Conservation (phyloP, 2,113 vertebrate species). For the Acanthochromis polyacanthus region DNA sequence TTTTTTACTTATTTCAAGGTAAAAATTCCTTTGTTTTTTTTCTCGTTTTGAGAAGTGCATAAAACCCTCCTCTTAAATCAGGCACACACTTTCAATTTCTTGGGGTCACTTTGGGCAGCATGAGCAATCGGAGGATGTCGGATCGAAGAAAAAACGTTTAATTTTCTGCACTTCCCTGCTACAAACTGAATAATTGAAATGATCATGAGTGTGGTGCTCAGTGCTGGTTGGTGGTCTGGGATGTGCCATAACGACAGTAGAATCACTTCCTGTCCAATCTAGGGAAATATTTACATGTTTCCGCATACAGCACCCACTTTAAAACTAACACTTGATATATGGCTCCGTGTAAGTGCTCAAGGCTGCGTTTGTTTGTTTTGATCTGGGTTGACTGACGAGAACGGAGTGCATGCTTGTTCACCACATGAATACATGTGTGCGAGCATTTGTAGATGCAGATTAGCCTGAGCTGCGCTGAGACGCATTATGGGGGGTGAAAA, state of each 20-base stretch:
- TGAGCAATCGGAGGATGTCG: background rate
- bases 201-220: too few relatives aligned
- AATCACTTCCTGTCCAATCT: slow-evolving; percentile 17
- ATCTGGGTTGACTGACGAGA: slow-evolving; percentile 12
- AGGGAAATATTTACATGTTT: slow-evolving; percentile 54
- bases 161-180: too few relatives aligned
- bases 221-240: slow-evolving; percentile 44
- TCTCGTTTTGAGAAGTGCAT: too few relatives aligned
- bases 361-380: slow-evolving; percentile 45
- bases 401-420: background rate
- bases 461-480: background rate
- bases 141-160: too few relatives aligned
- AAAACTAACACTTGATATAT: slow-evolving; percentile 31
- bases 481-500: background rate
- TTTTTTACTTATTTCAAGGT: too few relatives aligned
- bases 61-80: background rate
- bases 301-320: slow-evolving; percentile 33
- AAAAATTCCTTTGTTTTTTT: too few relatives aligned
- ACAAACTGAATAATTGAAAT: too few relatives aligned
- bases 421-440: background rate
- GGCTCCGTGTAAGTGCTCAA: slow-evolving; percentile 13
- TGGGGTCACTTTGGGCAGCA: background rate
- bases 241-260: slow-evolving; percentile 5
- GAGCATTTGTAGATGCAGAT: background rate
- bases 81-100: background rate